Evolutionary conservation across 2,113 vertebrate genomes (phyloP), one percentile per base, ranked within the genome.

Genomic region (Aegithalos caudatus): DNA sequence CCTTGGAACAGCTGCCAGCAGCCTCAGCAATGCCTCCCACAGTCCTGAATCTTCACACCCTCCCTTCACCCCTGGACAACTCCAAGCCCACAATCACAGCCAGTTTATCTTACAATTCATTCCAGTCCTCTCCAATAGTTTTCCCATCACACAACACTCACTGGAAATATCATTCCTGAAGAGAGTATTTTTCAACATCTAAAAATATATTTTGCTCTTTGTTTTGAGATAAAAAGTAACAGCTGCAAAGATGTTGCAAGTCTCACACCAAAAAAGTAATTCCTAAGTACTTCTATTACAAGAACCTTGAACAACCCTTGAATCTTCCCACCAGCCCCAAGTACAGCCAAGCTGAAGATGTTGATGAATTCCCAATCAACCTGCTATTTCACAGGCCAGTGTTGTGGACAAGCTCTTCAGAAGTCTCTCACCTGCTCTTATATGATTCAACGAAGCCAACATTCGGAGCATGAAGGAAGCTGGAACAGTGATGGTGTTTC

Each of bases 401-500:
- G 17, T 2, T 45, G 45, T 50, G 23, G 58, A 33, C 33, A 85
- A 37, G 67, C 40, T 80, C 38, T 86, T 48, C 50, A 80, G 38
- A 57, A 78, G n/a, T 22, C 45, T 79, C 97, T 97, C 86, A 99
- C 99, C 99, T 97, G 99, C 99, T 98, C 99, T 98, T 97, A 99
- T 99, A 91, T 99, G 99, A 97, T 99, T 99, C 86, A 99, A 95
- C 0, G 99, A 99, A 51, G 99, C 99, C 97, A 99, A 95, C 99
- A 99, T 99, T 91, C 99, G 97, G 86, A 99, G 97, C 99, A 99
- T 99, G 97, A 99, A 99, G 66, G 99, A 99, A 71, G 99, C 99
- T 44, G 99, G 99, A 87, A 99, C 99, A 33, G 99, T 99, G 90
- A 99, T 99, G 87, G 99, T 99, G 97, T 99, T 99, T 95, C 99